A percentile compares a stretch with the other conserved stretches of the same genome.
phyloP scores from a whole-genome alignment of 2,888 invertebrate genomes.

The Campaea margaritaria region DNA sequence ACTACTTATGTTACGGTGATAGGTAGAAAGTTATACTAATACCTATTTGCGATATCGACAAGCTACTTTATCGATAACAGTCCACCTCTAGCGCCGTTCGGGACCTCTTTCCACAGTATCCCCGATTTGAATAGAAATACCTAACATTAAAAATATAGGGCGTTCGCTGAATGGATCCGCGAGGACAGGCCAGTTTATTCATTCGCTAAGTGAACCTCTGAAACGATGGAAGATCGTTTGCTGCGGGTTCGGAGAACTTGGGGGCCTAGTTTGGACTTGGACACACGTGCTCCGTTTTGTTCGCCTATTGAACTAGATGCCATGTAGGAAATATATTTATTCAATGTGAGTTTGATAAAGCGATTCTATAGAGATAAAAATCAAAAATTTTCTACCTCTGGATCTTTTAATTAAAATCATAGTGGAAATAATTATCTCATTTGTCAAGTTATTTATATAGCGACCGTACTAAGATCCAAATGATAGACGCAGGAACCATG shows the following conservation, averaged over 20 bases:
- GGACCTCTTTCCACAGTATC: conserved; percentile 48
- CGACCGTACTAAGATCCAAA: too few species aligned
- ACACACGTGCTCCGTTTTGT: conserved; percentile 13
- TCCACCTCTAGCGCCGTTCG: conserved; percentile 50
- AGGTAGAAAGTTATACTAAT: too few species aligned
- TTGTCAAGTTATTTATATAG: too few species aligned
- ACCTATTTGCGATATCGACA: conserved; percentile 41
- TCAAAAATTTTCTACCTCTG: too few species aligned
- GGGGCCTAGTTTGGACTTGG: conserved; percentile 16
- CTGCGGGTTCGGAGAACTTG: conserved; percentile 53
- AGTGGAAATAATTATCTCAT: too few species aligned
- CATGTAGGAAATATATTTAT: too few species aligned
- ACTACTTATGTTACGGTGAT: too few species aligned
- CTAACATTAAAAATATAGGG: conserved; percentile 77
- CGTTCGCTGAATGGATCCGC: conserved; percentile 61
- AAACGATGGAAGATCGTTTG: conserved; percentile 58
- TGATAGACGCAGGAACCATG: too few species aligned
- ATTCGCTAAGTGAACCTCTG: conserved; percentile 73
- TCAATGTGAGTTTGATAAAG: too few species aligned
- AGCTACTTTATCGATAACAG: conserved; percentile 37
- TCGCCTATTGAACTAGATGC: background rate
- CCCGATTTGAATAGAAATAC: conserved; percentile 75
- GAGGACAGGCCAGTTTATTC: conserved; percentile 70
- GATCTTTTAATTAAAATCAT: too few species aligned
- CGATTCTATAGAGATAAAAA: too few species aligned